Evolutionary conservation across 2,888 invertebrate genomes (phyloP).

Genomic region (Thyatira batis): DNA sequence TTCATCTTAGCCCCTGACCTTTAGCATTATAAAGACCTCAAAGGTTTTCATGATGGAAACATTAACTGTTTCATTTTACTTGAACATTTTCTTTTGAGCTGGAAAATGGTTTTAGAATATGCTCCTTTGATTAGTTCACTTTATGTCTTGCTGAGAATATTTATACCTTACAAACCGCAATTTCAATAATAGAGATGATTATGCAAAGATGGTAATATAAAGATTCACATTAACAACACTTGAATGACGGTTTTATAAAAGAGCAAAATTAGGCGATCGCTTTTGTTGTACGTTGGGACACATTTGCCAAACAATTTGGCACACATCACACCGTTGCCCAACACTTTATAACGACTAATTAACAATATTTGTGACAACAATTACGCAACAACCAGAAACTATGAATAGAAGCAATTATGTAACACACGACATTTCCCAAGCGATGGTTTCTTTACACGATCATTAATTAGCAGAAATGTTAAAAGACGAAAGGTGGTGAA

Average conservation of each 20-base stretch:
- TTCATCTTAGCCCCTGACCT: neutral
- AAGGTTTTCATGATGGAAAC: neutral
- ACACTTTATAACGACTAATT: neutral
- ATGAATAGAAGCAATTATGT: conserved; percentile 13
- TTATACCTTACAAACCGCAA: no score
- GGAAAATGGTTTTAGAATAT: neutral
- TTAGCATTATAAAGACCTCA: neutral
- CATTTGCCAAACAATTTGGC: neutral
- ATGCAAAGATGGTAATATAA: neutral
- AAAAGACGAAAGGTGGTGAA: conserved; percentile 53
- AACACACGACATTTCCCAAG: conserved; percentile 21
- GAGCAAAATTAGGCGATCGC: neutral
- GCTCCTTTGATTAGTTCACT: neutral
- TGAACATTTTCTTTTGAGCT: neutral
- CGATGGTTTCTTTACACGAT: conserved; percentile 38
- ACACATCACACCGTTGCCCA: neutral
- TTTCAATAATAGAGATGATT: neutral
- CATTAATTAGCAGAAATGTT: conserved; percentile 67
- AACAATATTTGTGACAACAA: neutral
- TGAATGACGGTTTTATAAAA: neutral
- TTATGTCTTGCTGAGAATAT: neutral
- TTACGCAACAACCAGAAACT: conserved; percentile 2
- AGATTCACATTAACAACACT: neutral
- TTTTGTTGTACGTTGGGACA: neutral
- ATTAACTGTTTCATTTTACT: neutral